Base-by-base conservation (phyloP, 2,888 invertebrate species). In the Chrysomela aeneicollis region DNA sequence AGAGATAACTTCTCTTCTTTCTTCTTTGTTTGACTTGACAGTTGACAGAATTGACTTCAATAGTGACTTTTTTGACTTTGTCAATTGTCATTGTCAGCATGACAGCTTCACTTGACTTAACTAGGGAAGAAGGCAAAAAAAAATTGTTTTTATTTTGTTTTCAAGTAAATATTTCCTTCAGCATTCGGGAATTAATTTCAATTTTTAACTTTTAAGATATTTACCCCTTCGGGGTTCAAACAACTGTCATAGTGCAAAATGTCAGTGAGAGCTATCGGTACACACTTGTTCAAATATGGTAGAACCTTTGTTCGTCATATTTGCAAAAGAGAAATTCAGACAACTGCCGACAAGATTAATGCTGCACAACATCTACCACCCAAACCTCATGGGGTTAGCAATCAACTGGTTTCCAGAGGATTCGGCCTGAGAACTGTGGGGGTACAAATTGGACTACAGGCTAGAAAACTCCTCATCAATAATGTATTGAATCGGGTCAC, bases 401-500 rank as follows among this genome's bases (percentile, higher is more conserved):
- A 72, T 67, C 73, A 73, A 66, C 64, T 78, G 59, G 73, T 77
- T 62, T 75, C 78, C 4, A 70, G 76, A 65, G 74, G 76, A 66
- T 79, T 79, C 70, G 78, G 79, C 19, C 73, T 85, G 76, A 75
- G 82, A 61, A 82, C 79, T 79, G 82, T 84, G 51, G 84, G 87
- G 49, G 81, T 85, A 63, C 86, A 86, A 68, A 83, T 87, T 74
- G 88, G 87, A 17, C 83, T 87, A 57, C 89, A 89, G 73, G 90
- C 90, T 1, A 84, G 90, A 49, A 85, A 87, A 68, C 83, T 91
- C 5, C 88, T 92, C 65, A 87, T 91, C 61, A 89, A 91, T 77
- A 90, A 88, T 78, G 87, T 91, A 59, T 82, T 91, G 22, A 89
- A 87, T 75, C 84, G 90, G 64, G 90, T 90, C 0, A 90, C 90